Evolutionary conservation across 2,888 invertebrate species (phyloP), one percentile per base, ranked within the genome.

Genomic region (Tetragnatha montana): DNA sequence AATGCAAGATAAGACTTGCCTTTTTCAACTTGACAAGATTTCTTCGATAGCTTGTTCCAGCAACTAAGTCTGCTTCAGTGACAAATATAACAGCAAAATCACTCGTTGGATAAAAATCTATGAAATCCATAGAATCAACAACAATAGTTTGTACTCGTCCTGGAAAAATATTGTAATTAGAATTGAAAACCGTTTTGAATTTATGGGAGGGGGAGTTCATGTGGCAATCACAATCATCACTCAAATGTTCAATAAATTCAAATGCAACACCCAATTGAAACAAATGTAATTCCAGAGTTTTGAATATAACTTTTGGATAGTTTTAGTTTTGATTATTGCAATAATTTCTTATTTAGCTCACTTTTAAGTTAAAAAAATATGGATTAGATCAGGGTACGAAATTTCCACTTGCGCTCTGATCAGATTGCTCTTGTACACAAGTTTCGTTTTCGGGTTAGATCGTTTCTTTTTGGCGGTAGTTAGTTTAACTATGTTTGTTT

Each of bases 1-100:
- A n/a, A n/a, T n/a, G n/a, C 74, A 17, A 3, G 10, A 51, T 60
- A 19, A 49, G 14, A 69, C 50, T 3, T 85, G 74, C 91, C 49
- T 91, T 85, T 82, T 87, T 85, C 19, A 91, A 68, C 71, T 88
- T 91, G 0, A 75, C 91, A 19, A 91, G 79, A 80, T 88, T 91
- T 79, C 91, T 88, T 51, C 69, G 81, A 68, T 88, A 88, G 35
- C 71, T 75, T 6, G 50, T 85, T n/a, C 88, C 91, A 35, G 85
- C 80, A 12, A 91, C 76, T 19, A 91, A 81, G 22, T 91, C 88
- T 19, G 85, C 91, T 86, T 91, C 91, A 14, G 91, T 86, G 2
- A 88, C 68, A 81, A 70, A 91, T 47, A 86, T n/a, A 17, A 86
- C 88, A 51, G 85, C 91, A 85, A 88, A 83, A 47, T 91, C 85